Conservation (phyloP, 2,797 vertebrate species). For the Fundulus diaphanus region DNA sequence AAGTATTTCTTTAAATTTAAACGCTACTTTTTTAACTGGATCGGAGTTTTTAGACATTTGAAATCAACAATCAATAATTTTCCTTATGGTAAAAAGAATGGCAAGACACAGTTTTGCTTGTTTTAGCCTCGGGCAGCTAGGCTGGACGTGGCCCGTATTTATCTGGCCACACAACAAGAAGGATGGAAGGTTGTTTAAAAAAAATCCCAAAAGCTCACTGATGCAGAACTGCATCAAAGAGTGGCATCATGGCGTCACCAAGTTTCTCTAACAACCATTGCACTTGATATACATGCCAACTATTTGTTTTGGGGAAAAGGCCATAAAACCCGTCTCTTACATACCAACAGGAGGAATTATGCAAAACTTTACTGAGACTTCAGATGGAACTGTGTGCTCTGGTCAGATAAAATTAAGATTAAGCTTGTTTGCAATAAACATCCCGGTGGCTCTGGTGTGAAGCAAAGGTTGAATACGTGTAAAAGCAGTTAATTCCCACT, state of each 20-base stretch:
- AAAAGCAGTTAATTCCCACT: background rate
- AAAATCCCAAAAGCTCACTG: background rate
- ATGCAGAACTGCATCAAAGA: background rate
- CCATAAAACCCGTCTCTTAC: background rate
- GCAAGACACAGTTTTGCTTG: background rate
- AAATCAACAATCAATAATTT: background rate
- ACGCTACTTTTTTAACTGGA: background rate
- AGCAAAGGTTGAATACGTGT: background rate
- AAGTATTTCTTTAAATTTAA: background rate
- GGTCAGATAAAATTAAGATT: background rate
- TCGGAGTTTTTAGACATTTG: background rate
- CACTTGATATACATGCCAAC: background rate
- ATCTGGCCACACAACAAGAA: background rate
- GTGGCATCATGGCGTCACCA: background rate
- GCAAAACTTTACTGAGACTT: background rate
- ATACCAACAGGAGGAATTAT: background rate
- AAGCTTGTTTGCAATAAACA: background rate
- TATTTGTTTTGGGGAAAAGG: background rate
- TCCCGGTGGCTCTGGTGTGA: background rate
- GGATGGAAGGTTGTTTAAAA: background rate
- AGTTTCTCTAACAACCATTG: background rate
- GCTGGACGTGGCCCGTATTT: background rate
- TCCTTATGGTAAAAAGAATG: background rate
- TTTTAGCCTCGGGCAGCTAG: background rate
- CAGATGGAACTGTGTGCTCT: background rate